Evolutionary conservation across 2,797 vertebrate species (phyloP), one percentile per base, ranked within the genome.

Genomic region (Leptoclinus maculatus): DNA sequence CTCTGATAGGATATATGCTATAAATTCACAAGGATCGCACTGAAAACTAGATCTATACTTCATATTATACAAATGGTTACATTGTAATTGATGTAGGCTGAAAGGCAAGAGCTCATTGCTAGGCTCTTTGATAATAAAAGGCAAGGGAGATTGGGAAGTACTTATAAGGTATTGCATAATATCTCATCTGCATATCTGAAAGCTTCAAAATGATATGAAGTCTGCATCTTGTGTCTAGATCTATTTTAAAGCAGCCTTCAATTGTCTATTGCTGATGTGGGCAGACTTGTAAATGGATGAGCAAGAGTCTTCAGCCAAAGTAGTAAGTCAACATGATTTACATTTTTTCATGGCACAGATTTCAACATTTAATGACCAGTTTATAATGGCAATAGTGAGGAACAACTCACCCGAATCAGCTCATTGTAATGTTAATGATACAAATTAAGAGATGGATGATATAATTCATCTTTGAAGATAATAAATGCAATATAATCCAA

Each of bases 161-260:
- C 83, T 91, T 83, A 72, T 67, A 62, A 51, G 23, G 34, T 82
- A 68, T 84, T 88, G 71, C 27, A 7, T 85, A 76, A 85, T 85
- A 74, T 76, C 70, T 81, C 54, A 86, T 78, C 59, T 54, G 13
- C 23, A 2, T 66, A 83, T 76, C 71, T 73, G 71, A 86, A 57
- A 86, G 85, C 68, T 87, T 79, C 65, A 76, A 77, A 90, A 91
- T 82, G 0, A 76, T 85, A 83, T 83, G 73, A 89, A 78, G 60
- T 79, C 71, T 79, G 39, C 71, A 71, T 86, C 36, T 74, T 69
- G 65, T 71, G 65, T 78, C 57, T 82, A 23, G 76, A 75, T 87
- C 67, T 71, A 72, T 89, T 82, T 82, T 58, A 75, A 64, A 67
- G 77, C 45, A 59, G 66, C 57, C 59, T 43, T 39, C 38, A 66